Evolutionary conservation across 2,888 invertebrate species (phyloP).

Genomic region (Seira sanloemensis): DNA sequence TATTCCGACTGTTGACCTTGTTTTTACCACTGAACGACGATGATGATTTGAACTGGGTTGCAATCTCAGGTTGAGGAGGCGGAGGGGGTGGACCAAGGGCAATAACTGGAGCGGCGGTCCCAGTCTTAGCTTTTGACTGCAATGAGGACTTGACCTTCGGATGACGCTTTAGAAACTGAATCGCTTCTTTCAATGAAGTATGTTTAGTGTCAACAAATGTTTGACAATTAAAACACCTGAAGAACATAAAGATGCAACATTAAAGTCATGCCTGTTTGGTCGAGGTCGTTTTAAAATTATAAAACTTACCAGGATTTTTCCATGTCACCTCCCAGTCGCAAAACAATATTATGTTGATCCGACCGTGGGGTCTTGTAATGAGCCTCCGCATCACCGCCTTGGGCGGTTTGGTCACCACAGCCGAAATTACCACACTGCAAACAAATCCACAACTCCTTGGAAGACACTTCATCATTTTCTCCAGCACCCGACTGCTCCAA

Average conservation of each 20-base stretch:
- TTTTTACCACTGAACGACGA: constrained; percentile 26
- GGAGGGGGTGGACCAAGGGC: constrained; percentile 67
- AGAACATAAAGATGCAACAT: constrained; percentile 13
- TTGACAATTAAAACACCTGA: constrained; percentile 67
- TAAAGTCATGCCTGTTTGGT: neutral
- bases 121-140: constrained; percentile 53
- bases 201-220: constrained; percentile 43
- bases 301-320: constrained; percentile 61
- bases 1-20: constrained; percentile 46
- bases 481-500: constrained; percentile 30
- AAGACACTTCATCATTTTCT: constrained; percentile 38
- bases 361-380: constrained; percentile 87
- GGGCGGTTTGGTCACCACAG: constrained; percentile 82
- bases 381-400: constrained; percentile 78
- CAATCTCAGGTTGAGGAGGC: constrained; percentile 61
- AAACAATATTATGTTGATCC: constrained; percentile 84
- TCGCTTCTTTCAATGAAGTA: constrained; percentile 25
- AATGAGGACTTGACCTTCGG: constrained; percentile 31
- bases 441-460: constrained; percentile 83
- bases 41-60: constrained; percentile 31
- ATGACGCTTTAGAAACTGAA: constrained; percentile 50
- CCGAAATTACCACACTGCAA: constrained; percentile 87
- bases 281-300: neutral
- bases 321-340: constrained; percentile 74
- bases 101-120: constrained; percentile 45